Base-by-base conservation (phyloP, 2,888 invertebrate species). In the Dynastes tityus region DNA sequence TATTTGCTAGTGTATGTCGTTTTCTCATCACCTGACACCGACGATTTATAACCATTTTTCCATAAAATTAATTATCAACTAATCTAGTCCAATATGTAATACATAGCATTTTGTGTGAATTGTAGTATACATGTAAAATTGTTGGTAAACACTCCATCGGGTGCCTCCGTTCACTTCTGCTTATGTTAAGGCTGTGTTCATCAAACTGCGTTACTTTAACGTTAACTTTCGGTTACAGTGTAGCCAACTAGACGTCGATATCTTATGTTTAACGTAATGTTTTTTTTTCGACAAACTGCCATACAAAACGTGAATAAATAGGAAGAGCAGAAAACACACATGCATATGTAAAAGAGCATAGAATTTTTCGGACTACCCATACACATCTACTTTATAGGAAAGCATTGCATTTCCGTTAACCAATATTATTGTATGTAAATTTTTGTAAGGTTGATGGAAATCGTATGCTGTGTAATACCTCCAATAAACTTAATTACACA, bases 51-150 rank as follows among this genome's bases (percentile, higher is more conserved):
- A 88, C 88, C 88, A 87, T 84, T 82, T 86, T 87, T 87, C 87
- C 86, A 86, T 87, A 87, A 85, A 87, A 86, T 87, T 87, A 87
- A 88, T 87, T 88, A 89, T 89, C 84, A 88, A 88, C 88, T 89
- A 88, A 87, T 88, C 88, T 89, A 89, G 89, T 89, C 89, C 88
- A 89, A 88, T 89, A 89, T 89, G 88, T 89, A 89, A 88, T 89
- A 89, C 89, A 89, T 89, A 89, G 89, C 89, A 89, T 90, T 90
- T 90, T 89, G 90, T 90, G 90, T 90, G 90, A 89, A 89, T 90
- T 90, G 90, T 90, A 90, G 90, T 89, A 90, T 90, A 90, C 90
- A 89, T 89, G 89, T 89, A 90, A 90, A 90, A 90, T 89, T 90
- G 89, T 90, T 90, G 89, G 89, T 89, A 89, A 74, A 74, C 73